Evolutionary conservation across 2,797 vertebrate genomes (phyloP).

Genomic region (Echiichthys vipera): DNA sequence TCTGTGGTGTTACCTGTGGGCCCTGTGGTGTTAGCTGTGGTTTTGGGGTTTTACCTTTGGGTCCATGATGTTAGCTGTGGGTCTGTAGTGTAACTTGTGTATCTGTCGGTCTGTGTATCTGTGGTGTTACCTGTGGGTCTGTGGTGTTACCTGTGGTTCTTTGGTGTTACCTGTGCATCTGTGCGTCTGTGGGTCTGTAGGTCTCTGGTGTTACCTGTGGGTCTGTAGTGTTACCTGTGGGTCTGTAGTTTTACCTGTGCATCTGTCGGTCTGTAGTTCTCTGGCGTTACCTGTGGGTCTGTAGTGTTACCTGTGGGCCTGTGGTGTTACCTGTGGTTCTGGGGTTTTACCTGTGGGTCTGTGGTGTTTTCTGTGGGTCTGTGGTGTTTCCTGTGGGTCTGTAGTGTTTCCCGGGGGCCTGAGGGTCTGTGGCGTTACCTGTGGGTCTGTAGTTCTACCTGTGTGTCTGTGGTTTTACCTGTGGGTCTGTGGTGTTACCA

Average conservation of each 20-base stretch:
- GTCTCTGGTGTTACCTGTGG: background rate
- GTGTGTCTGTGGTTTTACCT: no score
- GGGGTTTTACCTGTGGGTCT: background rate
- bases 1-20: background rate
- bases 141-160: background rate
- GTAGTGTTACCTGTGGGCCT: background rate
- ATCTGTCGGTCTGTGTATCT: no score
- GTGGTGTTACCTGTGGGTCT: background rate
- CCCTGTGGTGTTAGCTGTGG: background rate
- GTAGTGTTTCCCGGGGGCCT: background rate
- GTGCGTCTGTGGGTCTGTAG: no score
- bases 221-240: background rate
- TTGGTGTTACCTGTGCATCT: no score
- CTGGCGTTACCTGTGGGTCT: background rate
- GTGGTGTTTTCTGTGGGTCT: background rate
- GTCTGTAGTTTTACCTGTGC: no score
- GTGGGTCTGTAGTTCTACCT: no score
- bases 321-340: no score
- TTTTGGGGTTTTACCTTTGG: background rate
- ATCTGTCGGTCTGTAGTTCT: no score
- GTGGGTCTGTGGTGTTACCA: background rate
- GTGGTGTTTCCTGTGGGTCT: background rate
- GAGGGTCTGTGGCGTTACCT: no score
- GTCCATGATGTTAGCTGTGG: slow-evolving; percentile 84
- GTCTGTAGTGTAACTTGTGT: no score